Conservation (phyloP, 1,140 invertebrate genomes). For the Argopecten irradians region DNA sequence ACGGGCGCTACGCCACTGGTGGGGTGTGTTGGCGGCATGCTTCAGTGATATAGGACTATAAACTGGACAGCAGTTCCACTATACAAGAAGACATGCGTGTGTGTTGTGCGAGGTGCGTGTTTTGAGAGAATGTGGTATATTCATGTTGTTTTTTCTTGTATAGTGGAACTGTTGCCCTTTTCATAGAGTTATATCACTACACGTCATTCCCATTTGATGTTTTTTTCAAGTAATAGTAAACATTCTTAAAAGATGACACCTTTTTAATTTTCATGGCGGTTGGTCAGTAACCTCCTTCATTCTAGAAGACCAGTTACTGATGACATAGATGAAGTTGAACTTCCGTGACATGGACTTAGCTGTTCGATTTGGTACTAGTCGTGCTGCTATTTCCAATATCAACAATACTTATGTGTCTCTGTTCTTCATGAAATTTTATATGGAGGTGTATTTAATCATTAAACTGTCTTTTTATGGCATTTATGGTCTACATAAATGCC, state of each 20-base stretch:
- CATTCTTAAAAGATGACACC: slow-evolving; percentile 37
- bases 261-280: slow-evolving; percentile 43
- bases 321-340: slow-evolving; percentile 39
- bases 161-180: too few species aligned
- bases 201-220: slow-evolving; percentile 29
- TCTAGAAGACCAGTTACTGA: slow-evolving; percentile 33
- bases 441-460: slow-evolving; percentile 35
- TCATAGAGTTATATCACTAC: too few species aligned
- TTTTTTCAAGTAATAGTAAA: neutral
- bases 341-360: slow-evolving; percentile 35
- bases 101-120: too few species aligned
- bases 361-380: slow-evolving; percentile 31
- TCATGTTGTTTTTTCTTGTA: too few species aligned
- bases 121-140: too few species aligned
- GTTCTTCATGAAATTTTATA: slow-evolving; percentile 41
- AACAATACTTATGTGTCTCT: slow-evolving; percentile 35
- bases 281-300: slow-evolving; percentile 25
- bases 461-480: too few species aligned
- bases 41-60: too few species aligned
- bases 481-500: too few species aligned
- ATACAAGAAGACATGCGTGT: too few species aligned
- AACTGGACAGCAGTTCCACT: too few species aligned
- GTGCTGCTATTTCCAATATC: slow-evolving; percentile 39
- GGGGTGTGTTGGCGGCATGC: too few species aligned
- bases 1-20: too few species aligned